A percentile compares a stretch with the other conserved stretches of the same genome.
These are phyloP conservation scores for Pseudolycoriella hygida DNA, from an alignment of 2,888 invertebrate genomes.

Conservation along the genomic window DNA sequence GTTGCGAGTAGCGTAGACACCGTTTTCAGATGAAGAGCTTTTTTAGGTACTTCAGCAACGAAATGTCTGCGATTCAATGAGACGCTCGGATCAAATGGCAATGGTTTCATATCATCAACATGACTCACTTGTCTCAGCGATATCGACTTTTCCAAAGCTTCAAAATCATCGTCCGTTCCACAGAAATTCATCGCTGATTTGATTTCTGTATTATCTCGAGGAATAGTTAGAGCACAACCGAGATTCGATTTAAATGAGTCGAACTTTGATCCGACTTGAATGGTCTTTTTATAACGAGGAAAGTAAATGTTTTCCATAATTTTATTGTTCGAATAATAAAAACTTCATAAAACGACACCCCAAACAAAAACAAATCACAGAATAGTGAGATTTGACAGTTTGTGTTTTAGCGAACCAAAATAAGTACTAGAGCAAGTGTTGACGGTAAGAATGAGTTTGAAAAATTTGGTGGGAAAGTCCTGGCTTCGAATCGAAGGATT, in stretches of 20 bases:
- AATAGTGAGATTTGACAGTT: too few species aligned
- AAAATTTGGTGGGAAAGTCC: too few species aligned
- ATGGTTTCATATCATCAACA: slow-evolving; percentile 14
- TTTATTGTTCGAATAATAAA: too few species aligned
- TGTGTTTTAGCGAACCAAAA: too few species aligned
- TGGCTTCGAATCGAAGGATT: too few species aligned
- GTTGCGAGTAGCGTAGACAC: slow-evolving; percentile 9
- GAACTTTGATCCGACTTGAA: slow-evolving; percentile 16
- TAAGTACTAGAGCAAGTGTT: too few species aligned
- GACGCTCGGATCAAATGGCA: slow-evolving; percentile 13
- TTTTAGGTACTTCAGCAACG: slow-evolving; percentile 8
- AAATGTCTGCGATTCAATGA: slow-evolving; percentile 2
- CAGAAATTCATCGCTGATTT: slow-evolving; percentile 10
- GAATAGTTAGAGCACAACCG: not conserved
- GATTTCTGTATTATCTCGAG: not conserved
- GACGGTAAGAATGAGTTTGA: too few species aligned
- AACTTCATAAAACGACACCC: too few species aligned
- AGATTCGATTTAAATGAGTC: slow-evolving; percentile 12
- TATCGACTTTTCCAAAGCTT: slow-evolving; percentile 12
- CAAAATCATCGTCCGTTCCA: slow-evolving; percentile 10
- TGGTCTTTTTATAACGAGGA: slow-evolving; percentile 12
- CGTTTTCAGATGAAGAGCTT: slow-evolving; percentile 11
- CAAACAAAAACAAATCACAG: too few species aligned
- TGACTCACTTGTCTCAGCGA: slow-evolving; percentile 13
- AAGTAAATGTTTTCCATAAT: slow-evolving; percentile 21